Percentiles rank a stretch among this genome's conserved stretches.
Evolutionary conservation across 2,797 vertebrate genomes (phyloP).

Genomic region (Platyrinchus mystaceus): DNA sequence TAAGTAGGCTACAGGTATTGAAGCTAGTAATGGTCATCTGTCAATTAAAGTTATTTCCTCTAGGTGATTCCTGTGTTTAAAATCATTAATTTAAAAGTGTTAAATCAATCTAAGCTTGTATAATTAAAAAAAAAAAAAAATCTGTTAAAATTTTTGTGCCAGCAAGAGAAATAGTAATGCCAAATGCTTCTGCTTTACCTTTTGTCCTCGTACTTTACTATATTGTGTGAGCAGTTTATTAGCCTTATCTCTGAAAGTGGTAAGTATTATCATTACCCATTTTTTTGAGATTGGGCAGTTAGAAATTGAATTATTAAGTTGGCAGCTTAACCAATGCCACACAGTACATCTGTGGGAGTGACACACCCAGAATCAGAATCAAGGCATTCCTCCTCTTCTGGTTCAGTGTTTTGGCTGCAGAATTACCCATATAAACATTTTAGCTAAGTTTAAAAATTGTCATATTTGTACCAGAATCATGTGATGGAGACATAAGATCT

Average conservation of each 20-base stretch:
- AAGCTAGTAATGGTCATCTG: not conserved
- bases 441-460: not conserved
- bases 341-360: not conserved
- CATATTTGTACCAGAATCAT: not conserved
- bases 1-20: not conserved
- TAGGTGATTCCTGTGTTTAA: not conserved
- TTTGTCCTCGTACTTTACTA: not conserved
- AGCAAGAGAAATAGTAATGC: not conserved
- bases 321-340: not conserved
- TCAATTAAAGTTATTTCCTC: not conserved
- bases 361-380: not conserved
- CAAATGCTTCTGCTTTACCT: not conserved
- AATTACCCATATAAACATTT: not conserved
- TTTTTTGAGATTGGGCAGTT: not conserved
- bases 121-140: not conserved
- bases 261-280: not conserved
- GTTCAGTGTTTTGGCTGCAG: not conserved
- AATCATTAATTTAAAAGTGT: not conserved
- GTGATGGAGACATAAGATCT: not conserved
- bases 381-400: not conserved
- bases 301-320: not conserved
- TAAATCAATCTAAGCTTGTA: not conserved
- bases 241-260: not conserved
- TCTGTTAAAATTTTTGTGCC: not conserved
- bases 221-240: not conserved